These are phyloP conservation scores for Marisa cornuarietis DNA, from an alignment of 1,140 invertebrate genomes.

Conservation along the genomic window DNA sequence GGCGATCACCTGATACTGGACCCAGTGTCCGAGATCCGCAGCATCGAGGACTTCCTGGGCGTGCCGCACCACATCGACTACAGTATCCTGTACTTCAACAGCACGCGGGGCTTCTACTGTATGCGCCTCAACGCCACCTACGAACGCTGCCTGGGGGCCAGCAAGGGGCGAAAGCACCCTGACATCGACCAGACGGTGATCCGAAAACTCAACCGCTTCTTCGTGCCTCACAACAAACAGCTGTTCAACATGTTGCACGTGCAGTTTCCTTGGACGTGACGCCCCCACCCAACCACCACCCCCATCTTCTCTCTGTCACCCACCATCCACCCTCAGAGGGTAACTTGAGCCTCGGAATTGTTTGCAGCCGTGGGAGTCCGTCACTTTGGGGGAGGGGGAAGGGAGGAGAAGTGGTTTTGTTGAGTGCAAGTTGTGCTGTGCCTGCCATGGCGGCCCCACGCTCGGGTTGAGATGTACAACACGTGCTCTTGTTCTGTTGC, in stretches of 20 bases:
- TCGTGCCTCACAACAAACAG: constrained; percentile 81
- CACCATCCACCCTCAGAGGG: too few species aligned
- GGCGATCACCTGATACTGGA: constrained; percentile 58
- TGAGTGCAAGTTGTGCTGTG: neutral
- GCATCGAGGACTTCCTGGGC: constrained; percentile 60
- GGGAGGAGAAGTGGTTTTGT: neutral
- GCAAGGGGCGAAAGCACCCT: constrained; percentile 90
- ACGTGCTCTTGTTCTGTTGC: neutral
- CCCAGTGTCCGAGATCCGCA: constrained; percentile 55
- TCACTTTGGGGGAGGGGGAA: too few species aligned
- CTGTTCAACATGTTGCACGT: constrained; percentile 57
- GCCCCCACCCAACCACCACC: too few species aligned
- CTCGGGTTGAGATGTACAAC: too few species aligned
- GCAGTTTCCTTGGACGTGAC: constrained; percentile 59
- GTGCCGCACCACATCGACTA: constrained; percentile 50
- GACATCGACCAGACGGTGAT: constrained; percentile 79
- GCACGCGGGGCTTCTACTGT: constrained; percentile 67
- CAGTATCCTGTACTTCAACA: constrained; percentile 64
- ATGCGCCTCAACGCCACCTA: constrained; percentile 51
- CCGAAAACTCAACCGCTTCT: constrained; percentile 84
- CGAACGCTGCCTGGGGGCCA: constrained; percentile 84
- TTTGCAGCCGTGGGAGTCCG: too few species aligned
- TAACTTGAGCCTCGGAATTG: too few species aligned
- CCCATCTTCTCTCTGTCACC: too few species aligned
- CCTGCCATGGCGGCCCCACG: neutral